Evolutionary conservation across 2,113 vertebrate species (phyloP), one percentile per base, ranked within the genome.

Genomic region (Panthera leo): DNA sequence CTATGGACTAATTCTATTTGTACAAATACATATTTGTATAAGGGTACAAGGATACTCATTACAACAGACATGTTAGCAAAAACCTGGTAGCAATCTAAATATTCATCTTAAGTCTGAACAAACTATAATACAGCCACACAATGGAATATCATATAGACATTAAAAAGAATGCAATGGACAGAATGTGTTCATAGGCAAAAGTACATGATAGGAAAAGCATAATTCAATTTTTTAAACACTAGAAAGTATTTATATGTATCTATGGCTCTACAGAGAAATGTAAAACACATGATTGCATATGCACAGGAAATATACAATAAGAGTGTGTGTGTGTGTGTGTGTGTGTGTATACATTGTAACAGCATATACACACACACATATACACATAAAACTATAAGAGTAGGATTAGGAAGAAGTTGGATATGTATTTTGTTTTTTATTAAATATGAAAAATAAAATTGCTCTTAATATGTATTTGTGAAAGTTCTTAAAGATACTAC

Each of bases 401-500:
- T 0, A 39, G 42, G 51, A 85, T 34, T 84, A 68, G 15, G 31
- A 42, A 97, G 19, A 90, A 94, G n/a, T 25, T 75, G 7, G 29
- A 84, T 27, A 79, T 3, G 0, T 79, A 18, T 13, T 12, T 71
- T 39, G 73, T 75, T 80, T 70, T 68, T 55, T 61, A 61, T 61
- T 61, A 61, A 27, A 89, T 80, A 68, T 18, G 18, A 87, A 80
- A 80, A 93, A 82, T 31, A 95, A 36, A 93, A 89, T 80, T 93
- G 85, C 4, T 85, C 71, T 89, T 92, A 86, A 91, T 92, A 91
- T 6, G 58, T 29, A 85, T 45, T 89, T 67, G 89, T 70, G 18
- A 73, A 95, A 85, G 27, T 45, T 80, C 80, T 78, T 94, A 93
- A 86, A 88, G 76, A 91, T 45, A 88, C 55, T 85, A 68, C 18